Evolutionary conservation across 2,888 invertebrate species (phyloP).

Genomic region (Pollenia griseotomentosa): DNA sequence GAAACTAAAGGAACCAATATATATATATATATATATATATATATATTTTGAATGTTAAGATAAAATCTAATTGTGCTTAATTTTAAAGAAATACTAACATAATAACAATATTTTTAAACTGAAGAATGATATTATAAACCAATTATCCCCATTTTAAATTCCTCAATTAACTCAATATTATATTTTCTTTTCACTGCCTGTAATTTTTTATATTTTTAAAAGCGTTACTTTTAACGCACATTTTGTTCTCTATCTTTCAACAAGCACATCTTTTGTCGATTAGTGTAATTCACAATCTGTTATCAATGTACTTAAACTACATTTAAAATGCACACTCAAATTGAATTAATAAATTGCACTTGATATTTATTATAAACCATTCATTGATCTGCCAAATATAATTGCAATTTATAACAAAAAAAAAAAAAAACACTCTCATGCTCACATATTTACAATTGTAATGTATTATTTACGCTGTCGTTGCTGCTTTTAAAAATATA

Average conservation of each 20-base stretch:
- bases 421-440: neutral
- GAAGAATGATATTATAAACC: too few species aligned
- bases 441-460: slow-evolving; percentile 22
- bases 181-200: neutral
- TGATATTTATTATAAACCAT: slow-evolving; percentile 63
- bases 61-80: too few species aligned
- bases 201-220: neutral
- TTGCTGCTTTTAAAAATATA: slow-evolving; percentile 28
- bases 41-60: too few species aligned
- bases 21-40: too few species aligned
- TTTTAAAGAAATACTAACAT: too few species aligned
- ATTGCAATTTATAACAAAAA: slow-evolving; percentile 60
- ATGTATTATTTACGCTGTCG: slow-evolving; percentile 12
- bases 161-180: too few species aligned
- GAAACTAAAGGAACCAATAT: too few species aligned
- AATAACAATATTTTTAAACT: too few species aligned
- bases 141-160: too few species aligned
- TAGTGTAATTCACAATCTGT: slow-evolving; percentile 29
- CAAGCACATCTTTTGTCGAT: neutral
- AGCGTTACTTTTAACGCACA: too few species aligned
- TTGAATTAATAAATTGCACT: slow-evolving; percentile 66
- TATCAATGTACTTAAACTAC: slow-evolving; percentile 44
- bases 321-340: slow-evolving; percentile 60
- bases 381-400: slow-evolving; percentile 72
- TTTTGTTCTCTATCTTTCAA: slow-evolving; percentile 1